Conservation (phyloP, 92 coral and sea anemone species). For the Paragorgia papillata region DNA sequence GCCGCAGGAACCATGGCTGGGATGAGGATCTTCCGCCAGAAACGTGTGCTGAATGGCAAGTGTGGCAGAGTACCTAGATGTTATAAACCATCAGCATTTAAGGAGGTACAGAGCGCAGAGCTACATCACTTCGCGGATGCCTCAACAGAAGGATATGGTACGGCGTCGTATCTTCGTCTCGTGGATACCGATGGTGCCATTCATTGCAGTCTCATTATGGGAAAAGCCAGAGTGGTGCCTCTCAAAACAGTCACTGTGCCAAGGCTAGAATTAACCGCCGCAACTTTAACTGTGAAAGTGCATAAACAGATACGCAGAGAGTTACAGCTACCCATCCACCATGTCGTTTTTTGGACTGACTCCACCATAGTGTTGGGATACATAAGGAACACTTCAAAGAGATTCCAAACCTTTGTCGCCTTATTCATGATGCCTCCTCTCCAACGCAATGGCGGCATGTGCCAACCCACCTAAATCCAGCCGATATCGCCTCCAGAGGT, state of each 20-base stretch:
- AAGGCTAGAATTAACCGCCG: conserved; percentile 27
- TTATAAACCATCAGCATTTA: not conserved
- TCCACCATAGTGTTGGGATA: conserved; percentile 36
- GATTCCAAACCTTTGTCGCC: conserved; percentile 41
- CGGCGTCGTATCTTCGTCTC: conserved; percentile 28
- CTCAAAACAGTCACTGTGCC: conserved; percentile 37
- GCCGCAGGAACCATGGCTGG: conserved; percentile 17
- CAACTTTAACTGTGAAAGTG: conserved; percentile 23
- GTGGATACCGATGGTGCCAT: not conserved
- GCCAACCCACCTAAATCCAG: conserved; percentile 37
- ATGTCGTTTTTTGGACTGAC: conserved; percentile 42
- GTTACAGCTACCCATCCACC: conserved; percentile 1
- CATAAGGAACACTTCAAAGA: conserved; percentile 11
- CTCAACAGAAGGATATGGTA: conserved; percentile 39
- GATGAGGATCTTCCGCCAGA: conserved; percentile 11
- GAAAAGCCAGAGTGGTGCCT: conserved; percentile 33
- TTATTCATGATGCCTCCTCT: conserved; percentile 49
- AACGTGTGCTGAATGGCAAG: not conserved
- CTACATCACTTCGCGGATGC: conserved; percentile 48
- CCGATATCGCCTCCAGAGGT: conserved; percentile 42
- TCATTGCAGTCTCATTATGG: conserved; percentile 34
- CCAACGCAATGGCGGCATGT: conserved; percentile 44
- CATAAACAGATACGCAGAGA: conserved; percentile 23
- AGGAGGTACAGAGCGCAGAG: not conserved
- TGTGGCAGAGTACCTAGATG: not conserved